Conservation (phyloP, 2,888 invertebrate genomes). For the Odontocerum albicorne region DNA sequence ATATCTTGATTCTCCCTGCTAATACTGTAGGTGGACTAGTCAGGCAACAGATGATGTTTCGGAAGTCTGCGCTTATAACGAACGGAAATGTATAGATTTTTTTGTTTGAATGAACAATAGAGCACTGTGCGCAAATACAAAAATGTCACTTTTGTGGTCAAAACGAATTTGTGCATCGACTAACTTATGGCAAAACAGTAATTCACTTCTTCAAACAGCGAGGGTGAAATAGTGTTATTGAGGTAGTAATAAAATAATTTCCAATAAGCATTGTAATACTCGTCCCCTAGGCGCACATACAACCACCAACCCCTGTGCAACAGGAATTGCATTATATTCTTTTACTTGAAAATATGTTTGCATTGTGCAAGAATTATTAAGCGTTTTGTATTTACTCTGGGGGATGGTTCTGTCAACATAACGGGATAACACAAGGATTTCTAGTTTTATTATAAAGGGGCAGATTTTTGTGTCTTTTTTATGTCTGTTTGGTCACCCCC, state of each 20-base stretch:
- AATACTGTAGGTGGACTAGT: too few relatives aligned
- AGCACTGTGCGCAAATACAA: too few relatives aligned
- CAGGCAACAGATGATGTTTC: too few relatives aligned
- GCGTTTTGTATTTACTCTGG: constrained; percentile 25
- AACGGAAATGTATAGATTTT: too few relatives aligned
- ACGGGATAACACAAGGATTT: not conserved
- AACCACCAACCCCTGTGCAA: constrained; percentile 1
- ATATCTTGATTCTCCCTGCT: too few relatives aligned
- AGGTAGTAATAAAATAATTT: constrained; percentile 16
- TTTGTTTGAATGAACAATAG: too few relatives aligned
- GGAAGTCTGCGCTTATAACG: too few relatives aligned
- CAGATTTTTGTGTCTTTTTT: not conserved
- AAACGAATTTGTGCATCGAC: too few relatives aligned
- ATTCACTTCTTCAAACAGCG: not conserved
- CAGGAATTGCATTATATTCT: constrained; percentile 27
- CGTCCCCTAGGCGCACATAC: constrained; percentile 14
- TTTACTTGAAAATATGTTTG: constrained; percentile 34
- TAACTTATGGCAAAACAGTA: too few relatives aligned
- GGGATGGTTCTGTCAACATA: constrained; percentile 1
- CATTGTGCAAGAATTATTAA: constrained; percentile 35
- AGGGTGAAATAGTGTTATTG: constrained; percentile 1
- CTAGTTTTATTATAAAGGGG: not conserved
- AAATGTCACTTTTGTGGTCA: too few relatives aligned
- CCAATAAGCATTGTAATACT: constrained; percentile 11
- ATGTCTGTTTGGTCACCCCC: too few relatives aligned